Conservation (phyloP, 1,140 invertebrate genomes). For the Magallana ariakensis region DNA sequence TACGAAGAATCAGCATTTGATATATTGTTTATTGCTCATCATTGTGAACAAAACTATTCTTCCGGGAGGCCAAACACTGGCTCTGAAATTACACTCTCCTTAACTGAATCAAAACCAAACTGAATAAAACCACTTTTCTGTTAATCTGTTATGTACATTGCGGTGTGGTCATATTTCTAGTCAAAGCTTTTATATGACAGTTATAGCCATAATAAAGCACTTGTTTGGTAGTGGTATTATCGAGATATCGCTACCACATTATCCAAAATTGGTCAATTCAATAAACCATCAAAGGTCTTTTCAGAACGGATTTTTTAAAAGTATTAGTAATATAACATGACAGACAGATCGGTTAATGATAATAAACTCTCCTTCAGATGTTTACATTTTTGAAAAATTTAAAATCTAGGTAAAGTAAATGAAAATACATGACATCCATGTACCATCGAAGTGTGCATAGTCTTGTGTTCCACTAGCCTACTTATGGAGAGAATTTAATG, state of each 20-base stretch:
- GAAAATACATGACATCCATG: no score
- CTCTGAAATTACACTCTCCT: neutral
- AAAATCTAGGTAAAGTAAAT: no score
- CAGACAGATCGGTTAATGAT: no score
- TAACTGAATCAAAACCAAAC: neutral
- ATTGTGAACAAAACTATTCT: constrained; percentile 16
- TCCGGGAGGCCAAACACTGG: neutral
- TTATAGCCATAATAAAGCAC: neutral
- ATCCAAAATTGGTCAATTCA: neutral
- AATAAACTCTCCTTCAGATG: no score
- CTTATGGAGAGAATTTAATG: no score
- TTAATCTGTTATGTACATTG: neutral
- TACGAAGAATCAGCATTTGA: constrained; percentile 30
- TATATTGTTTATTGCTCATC: constrained; percentile 34
- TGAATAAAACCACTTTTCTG: constrained; percentile 6
- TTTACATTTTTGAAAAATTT: no score
- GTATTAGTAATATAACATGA: no score
- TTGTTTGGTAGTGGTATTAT: neutral
- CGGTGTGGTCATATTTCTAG: neutral
- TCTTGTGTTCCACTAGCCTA: no score
- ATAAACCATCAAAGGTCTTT: no score
- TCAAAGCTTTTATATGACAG: neutral
- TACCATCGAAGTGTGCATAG: no score
- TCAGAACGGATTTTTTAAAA: no score
- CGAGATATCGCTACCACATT: neutral